Percentiles rank a stretch among this genome's conserved stretches.
Conservation (phyloP, 2,113 vertebrate species). For the Serranochromis macrocephalus region DNA sequence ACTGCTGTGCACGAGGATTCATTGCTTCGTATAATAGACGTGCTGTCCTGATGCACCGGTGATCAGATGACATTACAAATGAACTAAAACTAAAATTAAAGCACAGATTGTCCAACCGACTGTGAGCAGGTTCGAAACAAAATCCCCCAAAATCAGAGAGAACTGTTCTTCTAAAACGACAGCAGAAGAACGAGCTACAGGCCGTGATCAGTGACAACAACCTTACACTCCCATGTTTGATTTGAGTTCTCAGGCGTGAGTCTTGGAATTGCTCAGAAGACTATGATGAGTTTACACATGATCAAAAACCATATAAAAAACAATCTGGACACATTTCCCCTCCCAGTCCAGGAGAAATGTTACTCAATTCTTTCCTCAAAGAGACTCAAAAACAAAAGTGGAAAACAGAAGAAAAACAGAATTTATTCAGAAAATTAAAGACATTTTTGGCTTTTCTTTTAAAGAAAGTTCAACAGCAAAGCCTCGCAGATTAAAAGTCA, state of each 20-base stretch:
- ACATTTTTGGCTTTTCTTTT: constrained; percentile 1
- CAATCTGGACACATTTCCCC: background rate
- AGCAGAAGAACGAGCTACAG: background rate
- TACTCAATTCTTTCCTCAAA: background rate
- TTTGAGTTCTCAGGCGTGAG: background rate
- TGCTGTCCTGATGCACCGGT: background rate
- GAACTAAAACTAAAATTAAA: background rate
- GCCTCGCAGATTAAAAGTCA: background rate
- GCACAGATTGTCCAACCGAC: constrained; percentile 22
- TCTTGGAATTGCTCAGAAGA: background rate
- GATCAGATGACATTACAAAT: background rate
- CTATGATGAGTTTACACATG: background rate
- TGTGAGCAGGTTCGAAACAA: background rate
- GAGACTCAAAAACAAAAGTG: background rate
- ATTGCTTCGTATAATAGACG: background rate
- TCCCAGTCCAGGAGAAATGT: background rate
- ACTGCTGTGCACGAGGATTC: background rate
- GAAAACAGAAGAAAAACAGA: background rate
- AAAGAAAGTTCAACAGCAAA: constrained; percentile 40
- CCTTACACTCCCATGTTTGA: background rate
- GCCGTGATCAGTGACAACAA: background rate
- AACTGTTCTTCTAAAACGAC: accelerated
- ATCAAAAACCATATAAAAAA: background rate
- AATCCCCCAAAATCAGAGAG: accelerated
- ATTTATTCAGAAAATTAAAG: constrained; percentile 3